Base-by-base conservation (phyloP, 2,113 vertebrate species). In the Cheirogaleus medius region DNA sequence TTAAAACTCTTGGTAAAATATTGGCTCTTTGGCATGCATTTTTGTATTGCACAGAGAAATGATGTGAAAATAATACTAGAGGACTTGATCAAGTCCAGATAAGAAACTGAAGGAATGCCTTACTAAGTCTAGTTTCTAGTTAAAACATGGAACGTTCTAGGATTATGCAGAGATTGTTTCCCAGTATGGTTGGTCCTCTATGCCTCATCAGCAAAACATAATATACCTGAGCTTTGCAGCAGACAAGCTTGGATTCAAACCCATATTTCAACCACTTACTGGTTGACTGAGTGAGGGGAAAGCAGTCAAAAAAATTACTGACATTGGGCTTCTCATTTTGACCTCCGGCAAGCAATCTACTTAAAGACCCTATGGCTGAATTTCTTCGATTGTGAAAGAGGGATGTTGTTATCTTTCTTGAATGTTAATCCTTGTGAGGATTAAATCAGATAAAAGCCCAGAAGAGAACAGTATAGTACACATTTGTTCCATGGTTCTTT, bases 1-100 rank as follows among this genome's bases (percentile, higher is more conserved):
- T 94, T 17, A 89, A 90, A 87, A 91, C 60, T 77, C 52, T 90
- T 56, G 18, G 34, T 94, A 52, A 93, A 96, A 66, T 86, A 49
- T 42, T 17, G 21, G 2, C 29, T 73, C n/a, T 47, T 82, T 44
- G 23, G 3, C 58, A 44, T 54, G 6, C 0, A 6, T 74, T 85
- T 86, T 86, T 39, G 18, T 94, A 52, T n/a, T 47, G 60, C 18
- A 73, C 74, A 86, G 64, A 66, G 71, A 94, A 93, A 71, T 76
- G 18, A 42, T 73, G 47, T 78, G 60, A 32, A 85, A 39, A 44
- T 68, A 76, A 92, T 84, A 49, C 12, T 39, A 49, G 12, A 76
- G 17, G 25, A 87, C 34, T 77, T 63, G 42, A 81, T 82, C 5
- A 66, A 76, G 25, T 76, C 8, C 73, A 90, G n/a, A 63, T 71